Evolutionary conservation across 2,888 invertebrate species (phyloP), one percentile per base, ranked within the genome.

Genomic region (Campopleginae sp.): DNA sequence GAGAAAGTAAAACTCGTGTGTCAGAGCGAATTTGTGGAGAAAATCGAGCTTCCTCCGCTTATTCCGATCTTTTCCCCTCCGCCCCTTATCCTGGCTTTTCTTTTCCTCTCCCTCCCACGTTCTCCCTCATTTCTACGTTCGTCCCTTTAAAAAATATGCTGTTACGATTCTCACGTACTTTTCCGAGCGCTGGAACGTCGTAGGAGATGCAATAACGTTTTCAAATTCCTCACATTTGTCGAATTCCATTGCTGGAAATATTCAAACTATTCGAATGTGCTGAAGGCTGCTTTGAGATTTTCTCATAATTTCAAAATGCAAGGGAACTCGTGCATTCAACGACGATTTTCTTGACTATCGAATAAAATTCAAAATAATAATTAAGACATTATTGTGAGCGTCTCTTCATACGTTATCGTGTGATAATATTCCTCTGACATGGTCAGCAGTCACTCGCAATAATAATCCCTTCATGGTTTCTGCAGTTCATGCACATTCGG

Each of bases 1-100:
- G 10, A 51, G 19, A 51, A 19, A 48, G 46, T 48, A 48, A 48
- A 48, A n/a, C 46, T 48, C 17, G 46, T 48, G 46, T 48, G 46
- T 48, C 46, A 48, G 46, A 48, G n/a, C 46, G 46, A n/a, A 48
- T 17, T n/a, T 48, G 46, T 48, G 46, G 46, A 48, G 46, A 48
- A 48, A 48, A 48, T 48, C 46, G 46, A 5, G 46, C 46, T 48
- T 48, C n/a, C 46, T 48, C n/a, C 46, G 46, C 46, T 48, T 48
- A 48, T 48, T 48, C n/a, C 46, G 46, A 48, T 51, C 48, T n/a
- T 51, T 51, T 51, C 38, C 5, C 38, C 38, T 10, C 38, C 8
- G 38, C 38, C 38, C 8, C 38, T 10, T 10, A 1, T 38, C 38
- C 38, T 7, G 38, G 8, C 19, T n/a, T 51, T 51, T 51, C 48